These are phyloP conservation scores for Indicator indicator DNA, from an alignment of 2,113 vertebrate genomes.

Conservation along the genomic window DNA sequence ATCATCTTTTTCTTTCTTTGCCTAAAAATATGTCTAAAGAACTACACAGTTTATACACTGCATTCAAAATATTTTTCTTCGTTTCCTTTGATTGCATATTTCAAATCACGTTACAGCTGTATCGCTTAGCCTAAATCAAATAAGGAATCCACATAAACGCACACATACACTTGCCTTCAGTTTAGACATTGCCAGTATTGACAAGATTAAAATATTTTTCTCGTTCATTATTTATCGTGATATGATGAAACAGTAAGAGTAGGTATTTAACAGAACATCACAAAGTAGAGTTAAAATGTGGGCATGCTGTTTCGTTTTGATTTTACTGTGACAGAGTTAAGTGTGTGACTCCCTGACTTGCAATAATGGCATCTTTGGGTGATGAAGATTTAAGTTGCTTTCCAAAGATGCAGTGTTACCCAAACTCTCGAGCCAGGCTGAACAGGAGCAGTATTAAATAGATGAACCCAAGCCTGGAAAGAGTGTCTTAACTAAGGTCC, in stretches of 20 bases:
- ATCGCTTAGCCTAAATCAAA: constrained; percentile 74
- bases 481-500: neutral
- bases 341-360: constrained; percentile 37
- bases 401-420: constrained; percentile 64
- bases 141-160: constrained; percentile 63
- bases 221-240: constrained; percentile 47
- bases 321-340: constrained; percentile 59
- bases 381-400: constrained; percentile 72
- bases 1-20: neutral
- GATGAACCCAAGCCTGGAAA: neutral
- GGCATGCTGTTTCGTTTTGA: constrained; percentile 36
- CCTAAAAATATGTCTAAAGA: constrained; percentile 60
- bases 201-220: constrained; percentile 67
- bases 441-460: constrained; percentile 43
- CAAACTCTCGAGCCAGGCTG: constrained; percentile 35
- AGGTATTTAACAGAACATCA: constrained; percentile 43
- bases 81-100: constrained; percentile 79
- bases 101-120: constrained; percentile 73
- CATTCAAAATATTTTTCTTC: constrained; percentile 77
- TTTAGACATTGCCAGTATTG: constrained; percentile 47
- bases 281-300: constrained; percentile 39
- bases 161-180: constrained; percentile 14
- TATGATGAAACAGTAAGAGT: constrained; percentile 1
- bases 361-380: constrained; percentile 63
- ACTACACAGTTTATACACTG: constrained; percentile 64